phyloP scores from a whole-genome alignment of 1,140 invertebrate genomes.

The Heliconius hermathena region DNA sequence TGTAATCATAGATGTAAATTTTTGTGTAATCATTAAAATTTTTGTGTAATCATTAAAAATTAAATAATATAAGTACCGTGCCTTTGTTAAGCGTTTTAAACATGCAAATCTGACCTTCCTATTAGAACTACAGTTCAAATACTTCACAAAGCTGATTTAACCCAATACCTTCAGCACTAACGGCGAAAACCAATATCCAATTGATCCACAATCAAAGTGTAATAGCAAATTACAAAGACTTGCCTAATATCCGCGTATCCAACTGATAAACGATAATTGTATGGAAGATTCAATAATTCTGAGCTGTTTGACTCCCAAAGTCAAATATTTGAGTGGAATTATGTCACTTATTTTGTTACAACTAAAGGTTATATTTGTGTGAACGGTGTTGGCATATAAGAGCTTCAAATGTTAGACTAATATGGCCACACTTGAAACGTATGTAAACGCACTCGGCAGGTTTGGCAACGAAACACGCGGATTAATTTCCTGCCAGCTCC shows the following conservation, averaged over 20 bases:
- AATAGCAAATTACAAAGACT: slow-evolving; percentile 25
- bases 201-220: slow-evolving; percentile 8
- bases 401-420: slow-evolving; percentile 19
- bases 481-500: slow-evolving; percentile 57
- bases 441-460: slow-evolving; percentile 52
- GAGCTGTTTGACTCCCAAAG: slow-evolving; percentile 13
- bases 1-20: too few species aligned
- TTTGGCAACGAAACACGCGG: slow-evolving; percentile 55
- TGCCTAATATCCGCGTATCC: slow-evolving; percentile 23
- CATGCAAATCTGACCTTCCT: background rate
- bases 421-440: slow-evolving; percentile 47
- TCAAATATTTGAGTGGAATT: background rate
- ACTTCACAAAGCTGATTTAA: background rate
- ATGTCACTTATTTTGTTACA: background rate
- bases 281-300: slow-evolving; percentile 34
- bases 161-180: slow-evolving; percentile 2
- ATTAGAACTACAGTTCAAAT: background rate
- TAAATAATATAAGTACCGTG: too few species aligned
- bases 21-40: too few species aligned
- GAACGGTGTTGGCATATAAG: slow-evolving; percentile 17
- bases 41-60: too few species aligned
- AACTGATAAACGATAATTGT: slow-evolving; percentile 34
- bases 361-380: slow-evolving; percentile 19
- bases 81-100: background rate
- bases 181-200: slow-evolving; percentile 1